Percentiles rank a stretch among this genome's conserved stretches.
These are phyloP conservation scores for Molossus molossus DNA, from an alignment of 2,797 vertebrate genomes.

Conservation along the genomic window DNA sequence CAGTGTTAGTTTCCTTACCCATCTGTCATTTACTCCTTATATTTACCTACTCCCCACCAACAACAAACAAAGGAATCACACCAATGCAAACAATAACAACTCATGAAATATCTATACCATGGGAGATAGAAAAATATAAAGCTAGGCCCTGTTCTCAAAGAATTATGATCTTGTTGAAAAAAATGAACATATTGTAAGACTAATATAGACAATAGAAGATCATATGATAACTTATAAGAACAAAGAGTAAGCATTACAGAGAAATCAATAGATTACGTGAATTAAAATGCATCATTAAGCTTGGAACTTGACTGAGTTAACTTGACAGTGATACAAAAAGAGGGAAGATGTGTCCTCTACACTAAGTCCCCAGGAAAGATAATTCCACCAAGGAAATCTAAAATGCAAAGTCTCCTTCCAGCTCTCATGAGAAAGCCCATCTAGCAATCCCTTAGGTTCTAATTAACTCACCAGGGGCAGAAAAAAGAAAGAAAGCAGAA, in stretches of 20 bases:
- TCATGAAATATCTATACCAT: conserved; percentile 10
- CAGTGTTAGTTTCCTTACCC: not conserved
- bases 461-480: not conserved
- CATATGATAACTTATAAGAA: conserved; percentile 6
- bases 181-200: not conserved
- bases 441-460: not conserved
- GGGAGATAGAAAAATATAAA: conserved; percentile 4
- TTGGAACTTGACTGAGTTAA: not conserved
- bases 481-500: not conserved
- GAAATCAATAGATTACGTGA: conserved; percentile 6
- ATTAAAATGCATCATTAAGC: not conserved
- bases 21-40: not conserved
- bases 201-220: not conserved
- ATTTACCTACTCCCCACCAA: not conserved
- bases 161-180: conserved; percentile 36
- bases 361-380: not conserved
- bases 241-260: conserved; percentile 51
- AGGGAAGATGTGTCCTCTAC: not conserved
- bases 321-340: not conserved
- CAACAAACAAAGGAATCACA: conserved; percentile 30
- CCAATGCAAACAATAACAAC: not conserved
- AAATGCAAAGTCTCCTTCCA: not conserved
- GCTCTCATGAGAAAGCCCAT: not conserved
- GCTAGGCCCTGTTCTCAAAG: not conserved
- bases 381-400: not conserved